A percentile compares a stretch with the other conserved stretches of the same genome.
These are phyloP conservation scores for Copidosoma floridanum DNA, from an alignment of 1,140 invertebrate genomes.

Conservation along the genomic window DNA sequence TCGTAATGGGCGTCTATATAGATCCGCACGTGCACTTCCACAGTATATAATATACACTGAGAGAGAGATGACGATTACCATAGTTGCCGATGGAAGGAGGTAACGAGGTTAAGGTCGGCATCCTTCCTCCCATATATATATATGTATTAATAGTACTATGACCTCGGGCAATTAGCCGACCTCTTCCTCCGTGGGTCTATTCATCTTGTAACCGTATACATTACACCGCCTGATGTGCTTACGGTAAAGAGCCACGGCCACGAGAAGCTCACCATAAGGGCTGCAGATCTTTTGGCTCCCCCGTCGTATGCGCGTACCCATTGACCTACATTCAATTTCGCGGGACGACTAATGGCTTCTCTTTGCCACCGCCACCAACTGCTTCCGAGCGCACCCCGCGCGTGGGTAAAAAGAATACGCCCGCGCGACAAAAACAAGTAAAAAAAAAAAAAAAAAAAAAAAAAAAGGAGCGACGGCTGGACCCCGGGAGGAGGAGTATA, in stretches of 20 bases:
- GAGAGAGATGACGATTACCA: slow-evolving; percentile 3
- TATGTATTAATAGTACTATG: slow-evolving; percentile 24
- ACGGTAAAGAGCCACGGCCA: too few relatives aligned
- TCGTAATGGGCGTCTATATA: too few relatives aligned
- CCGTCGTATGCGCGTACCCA: background rate
- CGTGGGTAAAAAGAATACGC: too few relatives aligned
- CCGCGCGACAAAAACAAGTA: too few relatives aligned
- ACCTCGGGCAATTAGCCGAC: slow-evolving; percentile 22
- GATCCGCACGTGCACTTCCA: background rate
- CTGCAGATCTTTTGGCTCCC: too few relatives aligned
- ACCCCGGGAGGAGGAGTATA: slow-evolving; percentile 29
- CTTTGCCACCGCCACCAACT: slow-evolving; percentile 3
- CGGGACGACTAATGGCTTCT: slow-evolving; percentile 29
- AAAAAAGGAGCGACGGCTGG: slow-evolving; percentile 26
- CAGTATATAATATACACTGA: too few relatives aligned
- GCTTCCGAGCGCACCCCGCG: too few relatives aligned
- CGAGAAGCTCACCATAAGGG: too few relatives aligned
- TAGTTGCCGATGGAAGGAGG: slow-evolving; percentile 27
- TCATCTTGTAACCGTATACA: too few relatives aligned
- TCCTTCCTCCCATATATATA: slow-evolving; percentile 35
- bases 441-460: too few relatives aligned
- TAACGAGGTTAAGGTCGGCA: slow-evolving; percentile 44
- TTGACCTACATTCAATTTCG: slow-evolving; percentile 34
- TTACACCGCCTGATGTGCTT: too few relatives aligned
- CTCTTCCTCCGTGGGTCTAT: too few relatives aligned